Conservation (phyloP, 2,797 vertebrate species). For the Taeniopygia guttata region DNA sequence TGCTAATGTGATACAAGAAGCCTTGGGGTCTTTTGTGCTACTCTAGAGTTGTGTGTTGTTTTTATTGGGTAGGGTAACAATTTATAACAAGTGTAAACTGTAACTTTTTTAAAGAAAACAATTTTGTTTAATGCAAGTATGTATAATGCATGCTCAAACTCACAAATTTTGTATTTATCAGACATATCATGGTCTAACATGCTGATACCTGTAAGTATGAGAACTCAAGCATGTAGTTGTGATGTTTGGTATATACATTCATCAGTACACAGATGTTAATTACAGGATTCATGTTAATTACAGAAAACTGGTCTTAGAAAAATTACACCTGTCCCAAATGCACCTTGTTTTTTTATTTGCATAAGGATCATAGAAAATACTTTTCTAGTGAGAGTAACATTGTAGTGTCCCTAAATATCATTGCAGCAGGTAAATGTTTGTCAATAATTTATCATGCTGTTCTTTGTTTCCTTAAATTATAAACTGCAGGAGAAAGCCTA, state of each 20-base stretch:
- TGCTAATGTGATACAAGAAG: neutral
- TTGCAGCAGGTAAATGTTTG: neutral
- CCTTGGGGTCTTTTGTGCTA: neutral
- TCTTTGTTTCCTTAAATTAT: neutral
- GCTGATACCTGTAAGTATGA: neutral
- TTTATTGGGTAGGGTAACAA: neutral
- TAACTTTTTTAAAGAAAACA: neutral
- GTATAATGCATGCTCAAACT: rapidly evolving
- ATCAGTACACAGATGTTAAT: neutral
- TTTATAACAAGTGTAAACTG: neutral
- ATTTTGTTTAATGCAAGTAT: neutral
- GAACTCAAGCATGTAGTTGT: neutral
- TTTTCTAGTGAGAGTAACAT: neutral
- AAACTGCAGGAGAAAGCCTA: neutral
- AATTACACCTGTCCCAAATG: neutral
- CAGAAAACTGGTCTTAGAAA: neutral
- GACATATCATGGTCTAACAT: neutral
- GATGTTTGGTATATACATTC: neutral
- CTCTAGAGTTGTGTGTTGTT: neutral
- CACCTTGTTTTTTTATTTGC: neutral
- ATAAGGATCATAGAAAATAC: neutral
- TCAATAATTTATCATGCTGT: neutral
- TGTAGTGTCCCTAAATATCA: neutral
- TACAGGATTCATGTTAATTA: neutral
- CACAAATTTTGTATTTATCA: neutral